These are phyloP conservation scores for Anguilla marmorata DNA, from an alignment of 2,797 vertebrate genomes.

Conservation along the genomic window DNA sequence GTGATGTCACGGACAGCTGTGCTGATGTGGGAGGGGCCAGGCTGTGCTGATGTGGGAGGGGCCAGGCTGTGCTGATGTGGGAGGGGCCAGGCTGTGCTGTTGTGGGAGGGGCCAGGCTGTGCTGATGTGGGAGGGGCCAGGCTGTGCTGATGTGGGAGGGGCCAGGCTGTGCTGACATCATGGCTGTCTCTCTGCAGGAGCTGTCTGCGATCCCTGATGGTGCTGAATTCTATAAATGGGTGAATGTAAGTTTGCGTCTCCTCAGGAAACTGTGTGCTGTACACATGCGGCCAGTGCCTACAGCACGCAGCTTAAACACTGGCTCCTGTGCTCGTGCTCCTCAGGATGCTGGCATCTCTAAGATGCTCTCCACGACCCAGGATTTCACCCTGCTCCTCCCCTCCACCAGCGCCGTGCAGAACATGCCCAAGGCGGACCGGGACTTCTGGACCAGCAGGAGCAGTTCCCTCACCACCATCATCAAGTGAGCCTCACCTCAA, in stretches of 20 bases:
- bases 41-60: background rate
- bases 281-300: background rate
- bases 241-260: conserved; percentile 74
- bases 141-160: background rate
- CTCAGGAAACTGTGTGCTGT: background rate
- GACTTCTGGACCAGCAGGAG: conserved; percentile 77
- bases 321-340: background rate
- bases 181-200: conserved; percentile 69
- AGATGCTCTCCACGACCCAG: conserved; percentile 59
- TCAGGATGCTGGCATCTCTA: conserved; percentile 69
- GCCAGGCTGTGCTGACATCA: background rate
- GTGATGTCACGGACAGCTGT: background rate
- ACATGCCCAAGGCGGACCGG: conserved; percentile 77
- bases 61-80: no score
- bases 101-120: no score
- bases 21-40: background rate
- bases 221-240: conserved; percentile 78
- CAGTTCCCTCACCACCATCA: conserved; percentile 76
- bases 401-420: conserved; percentile 71
- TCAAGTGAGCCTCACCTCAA: conserved; percentile 72
- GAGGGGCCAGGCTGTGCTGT: no score
- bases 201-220: conserved; percentile 73
- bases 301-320: no score
- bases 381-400: conserved; percentile 88
- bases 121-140: no score